Percentiles rank a stretch among this genome's conserved stretches.
Conservation (phyloP, 1,140 invertebrate species). For the Neotoxoptera formosana region DNA sequence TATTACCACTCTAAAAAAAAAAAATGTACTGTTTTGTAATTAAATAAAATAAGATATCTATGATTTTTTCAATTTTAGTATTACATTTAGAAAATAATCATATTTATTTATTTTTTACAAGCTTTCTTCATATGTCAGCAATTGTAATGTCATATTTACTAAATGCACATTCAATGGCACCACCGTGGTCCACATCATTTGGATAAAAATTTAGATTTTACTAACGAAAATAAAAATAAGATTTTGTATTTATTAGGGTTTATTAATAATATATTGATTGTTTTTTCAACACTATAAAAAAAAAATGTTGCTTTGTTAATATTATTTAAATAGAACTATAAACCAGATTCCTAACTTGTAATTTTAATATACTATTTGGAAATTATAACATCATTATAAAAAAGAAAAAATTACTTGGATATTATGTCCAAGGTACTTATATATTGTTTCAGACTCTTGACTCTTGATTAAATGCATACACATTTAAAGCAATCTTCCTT, state of each 20-base stretch:
- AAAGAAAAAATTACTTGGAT: background rate
- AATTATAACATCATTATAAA: background rate
- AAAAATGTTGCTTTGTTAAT: background rate
- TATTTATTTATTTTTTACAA: constrained; percentile 70
- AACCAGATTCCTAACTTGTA: background rate
- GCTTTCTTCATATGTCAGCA: constrained; percentile 97
- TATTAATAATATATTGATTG: background rate
- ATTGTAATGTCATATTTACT: constrained; percentile 99
- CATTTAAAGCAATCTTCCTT: constrained; percentile 11
- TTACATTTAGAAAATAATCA: background rate
- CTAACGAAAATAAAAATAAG: background rate
- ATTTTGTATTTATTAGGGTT: background rate
- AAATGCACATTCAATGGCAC: constrained; percentile 97
- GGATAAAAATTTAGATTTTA: background rate
- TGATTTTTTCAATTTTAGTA: background rate
- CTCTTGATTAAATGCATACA: background rate
- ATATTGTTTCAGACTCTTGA: background rate
- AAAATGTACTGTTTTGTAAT: no score
- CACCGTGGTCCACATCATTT: constrained; percentile 74
- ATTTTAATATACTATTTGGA: background rate
- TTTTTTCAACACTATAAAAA: background rate
- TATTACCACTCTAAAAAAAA: no score
- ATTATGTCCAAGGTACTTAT: background rate
- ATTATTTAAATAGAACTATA: background rate
- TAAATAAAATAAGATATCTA: background rate